phyloP scores from a whole-genome alignment of 2,888 invertebrate species.

The Pterostichus madidus region DNA sequence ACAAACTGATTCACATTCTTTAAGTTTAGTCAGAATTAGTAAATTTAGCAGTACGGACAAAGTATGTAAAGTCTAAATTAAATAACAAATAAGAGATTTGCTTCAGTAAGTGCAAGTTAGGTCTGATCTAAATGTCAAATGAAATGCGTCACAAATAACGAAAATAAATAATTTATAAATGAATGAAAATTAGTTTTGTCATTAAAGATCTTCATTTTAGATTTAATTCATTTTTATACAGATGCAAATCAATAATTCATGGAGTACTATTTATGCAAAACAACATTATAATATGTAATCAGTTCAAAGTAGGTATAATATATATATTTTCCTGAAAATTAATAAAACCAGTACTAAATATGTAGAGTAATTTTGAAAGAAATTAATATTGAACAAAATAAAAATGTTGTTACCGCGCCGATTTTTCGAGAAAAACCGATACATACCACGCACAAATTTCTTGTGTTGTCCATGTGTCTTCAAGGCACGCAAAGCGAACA shows the following conservation, averaged over 20 bases:
- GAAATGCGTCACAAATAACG: too few relatives aligned
- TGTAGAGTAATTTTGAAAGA: slow-evolving; percentile 25
- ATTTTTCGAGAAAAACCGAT: slow-evolving; percentile 62
- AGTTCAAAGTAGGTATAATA: slow-evolving; percentile 5
- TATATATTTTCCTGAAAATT: neutral
- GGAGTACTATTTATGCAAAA: neutral
- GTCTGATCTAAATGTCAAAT: too few relatives aligned
- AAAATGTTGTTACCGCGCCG: slow-evolving; percentile 63
- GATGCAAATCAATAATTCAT: slow-evolving; percentile 24
- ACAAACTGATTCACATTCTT: too few relatives aligned
- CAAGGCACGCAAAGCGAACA: slow-evolving; percentile 58
- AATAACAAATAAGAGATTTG: too few relatives aligned
- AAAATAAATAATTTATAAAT: too few relatives aligned
- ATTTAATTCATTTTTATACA: too few relatives aligned
- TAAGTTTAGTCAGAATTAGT: too few relatives aligned
- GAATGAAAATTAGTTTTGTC: too few relatives aligned
- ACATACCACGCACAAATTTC: slow-evolving; percentile 44
- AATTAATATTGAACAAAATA: slow-evolving; percentile 29
- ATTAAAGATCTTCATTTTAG: too few relatives aligned
- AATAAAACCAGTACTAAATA: slow-evolving; percentile 35
- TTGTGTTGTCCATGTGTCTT: slow-evolving; percentile 66
- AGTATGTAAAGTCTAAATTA: too few relatives aligned
- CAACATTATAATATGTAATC: slow-evolving; percentile 12
- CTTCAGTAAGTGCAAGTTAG: too few relatives aligned
- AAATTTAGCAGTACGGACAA: too few relatives aligned